phyloP scores from a whole-genome alignment of 64 coral and sea anemone species.

The Porites lutea region DNA sequence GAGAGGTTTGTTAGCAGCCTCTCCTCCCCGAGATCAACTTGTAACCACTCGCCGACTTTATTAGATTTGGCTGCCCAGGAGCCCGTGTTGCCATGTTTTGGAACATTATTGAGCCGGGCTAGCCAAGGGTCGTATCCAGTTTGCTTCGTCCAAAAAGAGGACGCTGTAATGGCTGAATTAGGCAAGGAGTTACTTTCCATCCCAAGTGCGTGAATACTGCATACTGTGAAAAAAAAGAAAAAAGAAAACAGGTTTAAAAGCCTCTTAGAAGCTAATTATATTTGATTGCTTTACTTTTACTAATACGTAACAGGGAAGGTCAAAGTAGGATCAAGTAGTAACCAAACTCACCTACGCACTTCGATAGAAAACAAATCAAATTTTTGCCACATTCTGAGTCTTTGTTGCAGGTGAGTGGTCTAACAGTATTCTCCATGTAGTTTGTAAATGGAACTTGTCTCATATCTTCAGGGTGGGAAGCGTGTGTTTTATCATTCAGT shows the following conservation, averaged over 20 bases:
- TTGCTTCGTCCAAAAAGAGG: not conserved
- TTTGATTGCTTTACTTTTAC: too few relatives aligned
- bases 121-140: not conserved
- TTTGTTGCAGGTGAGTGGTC: not conserved
- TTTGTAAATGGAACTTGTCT: not conserved
- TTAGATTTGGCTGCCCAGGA: not conserved
- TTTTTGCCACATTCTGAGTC: not conserved
- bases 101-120: not conserved
- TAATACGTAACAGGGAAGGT: too few relatives aligned
- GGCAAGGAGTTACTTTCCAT: not conserved
- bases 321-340: not conserved
- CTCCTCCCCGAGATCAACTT: not conserved
- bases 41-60: not conserved
- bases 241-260: too few relatives aligned
- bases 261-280: too few relatives aligned
- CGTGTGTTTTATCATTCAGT: conserved; percentile 14
- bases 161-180: not conserved
- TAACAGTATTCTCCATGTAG: conserved; percentile 7
- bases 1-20: not conserved
- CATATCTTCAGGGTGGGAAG: conserved; percentile 11
- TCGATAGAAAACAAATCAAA: not conserved
- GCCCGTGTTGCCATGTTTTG: not conserved
- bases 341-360: not conserved
- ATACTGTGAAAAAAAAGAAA: not conserved
- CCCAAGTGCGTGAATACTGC: not conserved